Percentiles rank a stretch among this genome's conserved stretches.
phyloP scores from a whole-genome alignment of 2,797 vertebrate genomes.

The Todus mexicanus region DNA sequence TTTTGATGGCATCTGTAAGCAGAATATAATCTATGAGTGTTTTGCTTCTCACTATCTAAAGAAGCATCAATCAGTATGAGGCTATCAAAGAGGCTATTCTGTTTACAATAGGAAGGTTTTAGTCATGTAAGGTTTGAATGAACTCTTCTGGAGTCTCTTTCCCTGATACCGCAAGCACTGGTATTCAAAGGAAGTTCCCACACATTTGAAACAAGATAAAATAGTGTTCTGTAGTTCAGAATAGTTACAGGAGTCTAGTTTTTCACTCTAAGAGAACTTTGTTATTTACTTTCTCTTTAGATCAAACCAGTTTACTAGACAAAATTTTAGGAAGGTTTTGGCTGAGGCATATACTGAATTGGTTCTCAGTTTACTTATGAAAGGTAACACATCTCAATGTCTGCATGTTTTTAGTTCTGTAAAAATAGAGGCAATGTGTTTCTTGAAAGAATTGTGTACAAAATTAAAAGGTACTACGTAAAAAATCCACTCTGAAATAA shows the following conservation, averaged over 20 bases:
- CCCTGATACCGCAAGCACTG: not conserved
- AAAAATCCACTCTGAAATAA: not conserved
- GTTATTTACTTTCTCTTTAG: not conserved
- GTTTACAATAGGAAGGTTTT: not conserved
- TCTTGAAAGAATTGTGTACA: not conserved
- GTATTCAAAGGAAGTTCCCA: not conserved
- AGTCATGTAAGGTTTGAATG: not conserved
- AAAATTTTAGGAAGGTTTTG: not conserved
- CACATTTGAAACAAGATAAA: not conserved
- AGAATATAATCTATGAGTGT: not conserved
- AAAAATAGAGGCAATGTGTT: not conserved
- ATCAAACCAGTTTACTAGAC: not conserved
- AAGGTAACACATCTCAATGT: not conserved
- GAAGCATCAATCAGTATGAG: not conserved
- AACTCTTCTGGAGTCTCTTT: not conserved
- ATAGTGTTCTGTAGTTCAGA: not conserved
- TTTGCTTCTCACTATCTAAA: not conserved
- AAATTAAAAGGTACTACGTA: not conserved
- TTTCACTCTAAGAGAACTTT: not conserved
- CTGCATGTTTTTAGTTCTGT: not conserved
- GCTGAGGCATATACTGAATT: not conserved
- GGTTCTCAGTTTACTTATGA: not conserved
- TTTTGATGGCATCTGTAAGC: not conserved
- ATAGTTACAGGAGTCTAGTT: not conserved
- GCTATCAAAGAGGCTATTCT: not conserved